phyloP scores from a whole-genome alignment of 2,113 vertebrate genomes.

The Sylvia atricapilla region DNA sequence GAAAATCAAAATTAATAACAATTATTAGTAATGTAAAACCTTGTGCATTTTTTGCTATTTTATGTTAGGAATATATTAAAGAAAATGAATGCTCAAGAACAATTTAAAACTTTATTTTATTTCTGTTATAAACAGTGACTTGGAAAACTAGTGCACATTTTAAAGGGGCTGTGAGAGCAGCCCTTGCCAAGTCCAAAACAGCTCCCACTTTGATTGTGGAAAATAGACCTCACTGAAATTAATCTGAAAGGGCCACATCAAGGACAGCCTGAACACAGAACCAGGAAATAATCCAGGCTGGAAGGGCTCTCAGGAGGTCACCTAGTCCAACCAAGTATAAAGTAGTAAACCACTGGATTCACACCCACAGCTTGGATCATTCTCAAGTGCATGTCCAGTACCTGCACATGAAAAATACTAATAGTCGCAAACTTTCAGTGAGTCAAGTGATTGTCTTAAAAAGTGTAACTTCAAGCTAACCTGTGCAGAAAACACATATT shows the following conservation, averaged over 20 bases:
- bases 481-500: not conserved
- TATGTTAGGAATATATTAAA: not conserved
- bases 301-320: not conserved
- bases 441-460: not conserved
- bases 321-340: not conserved
- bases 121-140: not conserved
- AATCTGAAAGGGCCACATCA: not conserved
- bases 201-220: not conserved
- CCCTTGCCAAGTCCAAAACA: not conserved
- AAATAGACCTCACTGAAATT: not conserved
- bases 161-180: not conserved
- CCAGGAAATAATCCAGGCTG: not conserved
- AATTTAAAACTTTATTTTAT: not conserved
- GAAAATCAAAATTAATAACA: not conserved
- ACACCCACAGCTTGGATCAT: not conserved
- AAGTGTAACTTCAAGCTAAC: not conserved
- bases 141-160: not conserved
- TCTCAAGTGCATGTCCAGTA: not conserved
- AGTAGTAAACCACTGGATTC: not conserved
- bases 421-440: not conserved
- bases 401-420: not conserved
- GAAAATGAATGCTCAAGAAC: not conserved
- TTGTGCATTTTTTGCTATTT: not conserved
- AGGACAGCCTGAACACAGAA: not conserved
- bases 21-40: not conserved